phyloP scores from a whole-genome alignment of 2,888 invertebrate genomes.

The Trichopoda pennipes region DNA sequence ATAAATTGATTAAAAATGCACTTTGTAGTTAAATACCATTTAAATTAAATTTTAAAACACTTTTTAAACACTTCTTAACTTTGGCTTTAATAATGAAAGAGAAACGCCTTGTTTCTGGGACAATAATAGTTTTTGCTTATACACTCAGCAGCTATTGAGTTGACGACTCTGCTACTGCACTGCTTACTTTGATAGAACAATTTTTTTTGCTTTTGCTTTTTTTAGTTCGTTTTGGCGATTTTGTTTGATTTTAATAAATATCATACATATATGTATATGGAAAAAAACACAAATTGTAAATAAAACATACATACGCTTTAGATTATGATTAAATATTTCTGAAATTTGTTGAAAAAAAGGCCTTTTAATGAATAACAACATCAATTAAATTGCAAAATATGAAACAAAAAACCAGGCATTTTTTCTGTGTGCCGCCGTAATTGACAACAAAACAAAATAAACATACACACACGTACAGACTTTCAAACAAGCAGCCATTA shows the following conservation, averaged over 20 bases:
- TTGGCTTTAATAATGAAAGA: not conserved
- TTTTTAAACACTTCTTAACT: constrained; percentile 35
- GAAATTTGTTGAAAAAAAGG: constrained; percentile 1
- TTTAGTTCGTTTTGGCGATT: too few relatives aligned
- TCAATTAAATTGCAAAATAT: constrained; percentile 9
- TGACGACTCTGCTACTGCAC: constrained; percentile 12
- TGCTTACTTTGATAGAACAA: not conserved
- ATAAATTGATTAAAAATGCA: constrained; percentile 1
- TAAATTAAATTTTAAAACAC: constrained; percentile 32
- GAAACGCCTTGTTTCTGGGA: constrained; percentile 5
- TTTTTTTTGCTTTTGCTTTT: not conserved
- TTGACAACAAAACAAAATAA: too few relatives aligned
- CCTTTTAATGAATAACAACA: constrained; percentile 4
- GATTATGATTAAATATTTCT: constrained; percentile 3
- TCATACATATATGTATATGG: too few relatives aligned
- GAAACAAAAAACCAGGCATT: not conserved
- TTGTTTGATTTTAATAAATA: too few relatives aligned
- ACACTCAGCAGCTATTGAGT: constrained; percentile 1
- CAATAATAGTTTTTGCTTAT: constrained; percentile 7
- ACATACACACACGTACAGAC: too few relatives aligned
- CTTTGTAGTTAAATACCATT: not conserved
- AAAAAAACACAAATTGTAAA: constrained; percentile 13
- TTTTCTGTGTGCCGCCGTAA: too few relatives aligned
- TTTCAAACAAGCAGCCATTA: too few relatives aligned
- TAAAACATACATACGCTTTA: constrained; percentile 6